phyloP scores from a whole-genome alignment of 2,797 vertebrate species.

The Xyrichtys novacula region DNA sequence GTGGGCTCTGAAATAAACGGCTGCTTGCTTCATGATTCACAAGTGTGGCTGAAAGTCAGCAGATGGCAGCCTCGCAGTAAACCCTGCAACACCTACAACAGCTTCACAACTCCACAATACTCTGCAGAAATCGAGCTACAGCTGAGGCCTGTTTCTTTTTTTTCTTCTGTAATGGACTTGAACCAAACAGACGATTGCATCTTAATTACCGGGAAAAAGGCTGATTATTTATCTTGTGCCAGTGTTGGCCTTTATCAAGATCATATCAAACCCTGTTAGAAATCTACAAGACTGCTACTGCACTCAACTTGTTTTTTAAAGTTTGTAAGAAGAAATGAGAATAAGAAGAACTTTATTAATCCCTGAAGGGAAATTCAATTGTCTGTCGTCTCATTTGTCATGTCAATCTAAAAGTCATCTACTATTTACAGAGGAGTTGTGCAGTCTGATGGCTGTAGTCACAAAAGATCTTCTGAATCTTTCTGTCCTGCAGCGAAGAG shows the following conservation, averaged over 20 bases:
- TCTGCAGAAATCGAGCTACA: not conserved
- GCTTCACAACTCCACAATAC: not conserved
- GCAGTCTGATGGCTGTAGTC: too few species aligned
- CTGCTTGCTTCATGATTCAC: constrained; percentile 48
- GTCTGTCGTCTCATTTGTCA: too few species aligned
- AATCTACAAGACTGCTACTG: too few species aligned
- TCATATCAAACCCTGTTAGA: not conserved
- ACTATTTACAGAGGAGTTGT: too few species aligned
- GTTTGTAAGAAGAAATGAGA: too few species aligned
- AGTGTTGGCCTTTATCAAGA: not conserved
- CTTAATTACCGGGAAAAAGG: constrained; percentile 3
- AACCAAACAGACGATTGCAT: not conserved
- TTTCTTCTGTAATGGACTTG: not conserved
- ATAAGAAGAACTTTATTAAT: too few species aligned
- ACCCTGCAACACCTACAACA: constrained; percentile 12
- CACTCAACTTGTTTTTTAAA: too few species aligned
- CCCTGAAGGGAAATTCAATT: too few species aligned
- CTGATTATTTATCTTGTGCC: not conserved
- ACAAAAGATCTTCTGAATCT: too few species aligned
- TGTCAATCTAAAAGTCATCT: too few species aligned
- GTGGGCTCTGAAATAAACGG: constrained; percentile 38
- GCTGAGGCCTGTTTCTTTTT: not conserved
- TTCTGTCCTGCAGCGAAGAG: too few species aligned
- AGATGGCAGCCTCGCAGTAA: constrained; percentile 48
- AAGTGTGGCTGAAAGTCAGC: constrained; percentile 34